Evolutionary conservation across 2,888 invertebrate genomes (phyloP), one percentile per base, ranked within the genome.

Genomic region (Drosophila putrida): DNA sequence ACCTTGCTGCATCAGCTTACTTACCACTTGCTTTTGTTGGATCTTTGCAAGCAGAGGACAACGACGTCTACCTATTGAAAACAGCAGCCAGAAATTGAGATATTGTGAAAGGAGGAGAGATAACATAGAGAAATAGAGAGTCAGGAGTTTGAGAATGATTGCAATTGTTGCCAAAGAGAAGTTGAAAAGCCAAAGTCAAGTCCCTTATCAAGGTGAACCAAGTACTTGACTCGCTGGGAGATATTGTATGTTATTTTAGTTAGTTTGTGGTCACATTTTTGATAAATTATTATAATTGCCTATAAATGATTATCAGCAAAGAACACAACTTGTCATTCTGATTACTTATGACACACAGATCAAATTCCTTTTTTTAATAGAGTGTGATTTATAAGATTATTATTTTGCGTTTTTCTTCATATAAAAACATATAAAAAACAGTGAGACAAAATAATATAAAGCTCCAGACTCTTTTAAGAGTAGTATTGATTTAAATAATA

Each of bases 1-100:
- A 27, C 11, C 33, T 15, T 33, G 44, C 49, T 43, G 66, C 72
- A 55, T 51, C 59, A 69, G 64, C 64, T 53, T 62, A 55, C 75
- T 57, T 63, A 62, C 61, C 69, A 71, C 78, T 70, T 75, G 72
- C 85, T 74, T 77, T 88, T 88, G 77, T 82, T 80, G 54, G 43
- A 20, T 20, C 15, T 13, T 47, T 44, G 13, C 44, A 39, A 38
- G 50, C 36, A 28, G 47, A 13, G 35, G 9, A 28, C 25, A 46
- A 43, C 28, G 58, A 43, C 55, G 6, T 62, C 39, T 39, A 41
- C 13, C 61, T 65, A 73, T 57, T 65, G 69, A 54, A 60, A 54
- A 31, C 47, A 62, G 60, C 51, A 41, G 41, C 35, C 38, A 53
- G 4, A 51, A n/a, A 44, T 28, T 57, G 43, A 28, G 15, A 49